These are phyloP conservation scores for Herpetotheres cachinnans DNA, from an alignment of 2,113 vertebrate species.

Conservation along the genomic window DNA sequence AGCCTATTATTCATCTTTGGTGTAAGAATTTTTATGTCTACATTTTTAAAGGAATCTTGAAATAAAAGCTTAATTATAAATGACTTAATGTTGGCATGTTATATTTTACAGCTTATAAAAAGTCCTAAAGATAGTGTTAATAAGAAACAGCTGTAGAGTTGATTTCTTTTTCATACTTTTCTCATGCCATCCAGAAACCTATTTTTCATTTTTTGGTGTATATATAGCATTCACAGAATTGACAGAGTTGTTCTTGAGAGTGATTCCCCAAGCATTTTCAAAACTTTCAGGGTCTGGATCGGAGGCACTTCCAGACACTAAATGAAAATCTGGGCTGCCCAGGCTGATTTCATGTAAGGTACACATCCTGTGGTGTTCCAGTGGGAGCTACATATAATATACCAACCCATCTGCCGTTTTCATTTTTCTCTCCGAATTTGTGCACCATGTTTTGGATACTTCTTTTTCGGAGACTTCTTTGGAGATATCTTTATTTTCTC, in stretches of 20 bases:
- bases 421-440: not conserved
- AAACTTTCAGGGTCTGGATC: not conserved
- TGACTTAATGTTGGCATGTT: not conserved
- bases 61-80: slow-evolving; percentile 24
- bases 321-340: not conserved
- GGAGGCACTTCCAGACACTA: not conserved
- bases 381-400: not conserved
- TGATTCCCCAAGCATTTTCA: not conserved
- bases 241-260: not conserved
- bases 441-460: not conserved
- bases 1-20: not conserved
- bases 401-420: not conserved
- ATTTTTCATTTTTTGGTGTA: not conserved
- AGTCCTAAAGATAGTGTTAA: not conserved
- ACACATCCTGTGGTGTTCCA: not conserved
- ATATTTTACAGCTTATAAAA: slow-evolving; percentile 28
- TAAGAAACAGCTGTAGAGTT: not conserved
- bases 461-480: not conserved
- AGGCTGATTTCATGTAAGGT: not conserved
- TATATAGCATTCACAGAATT: not conserved
- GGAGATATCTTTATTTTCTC: not conserved
- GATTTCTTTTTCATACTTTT: not conserved
- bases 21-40: not conserved
- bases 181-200: not conserved
- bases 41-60: not conserved